Conservation (phyloP, 2,113 vertebrate genomes). For the Rhea americana region DNA sequence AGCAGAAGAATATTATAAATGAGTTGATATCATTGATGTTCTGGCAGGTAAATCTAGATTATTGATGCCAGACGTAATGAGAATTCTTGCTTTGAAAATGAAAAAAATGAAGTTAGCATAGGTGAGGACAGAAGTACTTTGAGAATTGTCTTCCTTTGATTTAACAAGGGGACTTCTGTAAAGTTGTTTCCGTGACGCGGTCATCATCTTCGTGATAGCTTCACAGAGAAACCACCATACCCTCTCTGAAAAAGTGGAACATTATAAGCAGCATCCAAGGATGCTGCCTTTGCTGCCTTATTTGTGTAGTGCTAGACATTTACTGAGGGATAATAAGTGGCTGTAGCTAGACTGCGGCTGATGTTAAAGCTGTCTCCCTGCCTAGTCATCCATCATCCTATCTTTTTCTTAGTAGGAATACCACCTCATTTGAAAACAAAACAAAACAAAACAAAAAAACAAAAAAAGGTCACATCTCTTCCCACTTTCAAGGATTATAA, state of each 20-base stretch:
- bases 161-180: not conserved
- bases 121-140: not conserved
- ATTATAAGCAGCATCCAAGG: not conserved
- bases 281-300: not conserved
- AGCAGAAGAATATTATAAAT: not conserved
- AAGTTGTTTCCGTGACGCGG: not conserved
- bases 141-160: not conserved
- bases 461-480: not conserved
- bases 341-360: not conserved
- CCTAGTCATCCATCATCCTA: not conserved
- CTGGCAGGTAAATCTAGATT: not conserved
- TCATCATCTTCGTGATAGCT: not conserved
- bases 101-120: not conserved
- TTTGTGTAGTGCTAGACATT: not conserved
- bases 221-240: not conserved
- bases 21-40: not conserved
- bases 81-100: not conserved
- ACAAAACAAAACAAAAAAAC: not conserved
- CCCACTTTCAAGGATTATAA: not conserved
- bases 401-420: not conserved
- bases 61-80: not conserved
- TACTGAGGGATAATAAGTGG: fast-evolving
- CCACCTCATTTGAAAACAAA: not conserved
- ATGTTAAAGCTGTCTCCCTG: not conserved
- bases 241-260: not conserved